Conservation (phyloP, 1,140 invertebrate species). For the Agrypnia vestita region DNA sequence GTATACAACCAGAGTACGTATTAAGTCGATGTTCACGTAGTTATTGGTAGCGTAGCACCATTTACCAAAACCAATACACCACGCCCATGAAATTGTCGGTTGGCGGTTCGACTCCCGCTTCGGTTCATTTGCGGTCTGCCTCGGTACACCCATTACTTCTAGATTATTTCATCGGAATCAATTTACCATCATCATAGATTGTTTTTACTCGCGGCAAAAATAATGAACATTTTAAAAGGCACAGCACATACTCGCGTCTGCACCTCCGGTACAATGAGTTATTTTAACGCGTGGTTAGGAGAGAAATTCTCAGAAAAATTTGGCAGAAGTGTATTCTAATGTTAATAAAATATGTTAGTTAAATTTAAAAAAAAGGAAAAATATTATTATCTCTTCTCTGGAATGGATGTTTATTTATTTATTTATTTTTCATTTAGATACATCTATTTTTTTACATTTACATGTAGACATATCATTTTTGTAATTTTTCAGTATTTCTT, state of each 20-base stretch:
- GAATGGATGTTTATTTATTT: too few species aligned
- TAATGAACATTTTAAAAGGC: neutral
- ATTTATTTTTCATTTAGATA: too few species aligned
- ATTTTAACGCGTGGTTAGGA: constrained; percentile 21
- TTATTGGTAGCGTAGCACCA: constrained; percentile 41
- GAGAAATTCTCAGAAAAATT: neutral
- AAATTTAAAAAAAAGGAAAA: too few species aligned
- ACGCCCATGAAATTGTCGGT: constrained; percentile 55
- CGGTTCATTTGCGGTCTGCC: constrained; percentile 19
- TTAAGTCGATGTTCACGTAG: constrained; percentile 35
- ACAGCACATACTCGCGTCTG: neutral
- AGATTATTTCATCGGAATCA: constrained; percentile 41
- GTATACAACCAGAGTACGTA: neutral
- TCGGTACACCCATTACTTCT: constrained; percentile 26
- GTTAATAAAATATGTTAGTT: too few species aligned
- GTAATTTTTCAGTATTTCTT: too few species aligned
- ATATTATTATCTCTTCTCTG: too few species aligned
- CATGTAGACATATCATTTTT: too few species aligned
- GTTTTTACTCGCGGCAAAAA: constrained; percentile 30
- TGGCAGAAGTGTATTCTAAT: neutral
- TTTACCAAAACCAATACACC: constrained; percentile 58
- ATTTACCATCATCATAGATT: constrained; percentile 32
- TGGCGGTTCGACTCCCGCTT: constrained; percentile 35
- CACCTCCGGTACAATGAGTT: neutral
- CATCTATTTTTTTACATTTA: too few species aligned